Base-by-base conservation (phyloP, 2,888 invertebrate genomes). In the Odontothrips loti region DNA sequence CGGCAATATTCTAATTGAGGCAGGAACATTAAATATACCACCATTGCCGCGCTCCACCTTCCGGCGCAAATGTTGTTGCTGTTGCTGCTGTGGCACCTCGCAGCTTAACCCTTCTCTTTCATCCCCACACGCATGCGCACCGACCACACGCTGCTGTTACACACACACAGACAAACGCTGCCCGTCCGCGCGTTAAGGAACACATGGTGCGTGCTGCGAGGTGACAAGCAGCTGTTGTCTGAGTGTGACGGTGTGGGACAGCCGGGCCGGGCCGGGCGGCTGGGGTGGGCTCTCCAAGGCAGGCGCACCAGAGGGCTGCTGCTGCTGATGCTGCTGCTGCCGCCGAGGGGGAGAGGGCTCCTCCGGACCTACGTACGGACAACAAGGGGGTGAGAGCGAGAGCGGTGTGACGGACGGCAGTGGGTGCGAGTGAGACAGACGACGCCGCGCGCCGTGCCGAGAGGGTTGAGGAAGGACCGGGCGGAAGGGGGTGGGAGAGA, bases 211-310 rank as follows among this genome's bases (percentile, higher is more conserved):
- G 68, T 75, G 68, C 23, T 75, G 68, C 68, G 23, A 75, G 68
- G 68, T 75, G 68, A 75, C 68, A 75, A 75, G 68, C 68, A 75
- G 68, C 68, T 75, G 68, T 75, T 75, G 68, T 27, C 58, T 27
- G 23, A 27, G 68, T 6, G 68, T 75, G 68, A 75, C 58, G 58
- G n/a, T 15, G 58, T 58, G 58, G 58, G 17, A n/a, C 58, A n/a
- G 48, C 48, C 48, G 9, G 51, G 58, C 58, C n/a, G 58, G 17
- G 58, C 12, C 58, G 15, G 20, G 51, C 3, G 12, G 51, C 51
- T 1, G 51, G 58, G 51, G 6, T 43, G 34, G 34, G 34, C 34
- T 43, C 34, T 43, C 34, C 34, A 43, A 43, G 34, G 34, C 34
- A 43, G 34, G 34, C 34, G 34, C 34, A 43, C 3, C 34, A n/a